phyloP scores from a whole-genome alignment of 1,140 invertebrate species.

The Temnothorax curvispinosus region DNA sequence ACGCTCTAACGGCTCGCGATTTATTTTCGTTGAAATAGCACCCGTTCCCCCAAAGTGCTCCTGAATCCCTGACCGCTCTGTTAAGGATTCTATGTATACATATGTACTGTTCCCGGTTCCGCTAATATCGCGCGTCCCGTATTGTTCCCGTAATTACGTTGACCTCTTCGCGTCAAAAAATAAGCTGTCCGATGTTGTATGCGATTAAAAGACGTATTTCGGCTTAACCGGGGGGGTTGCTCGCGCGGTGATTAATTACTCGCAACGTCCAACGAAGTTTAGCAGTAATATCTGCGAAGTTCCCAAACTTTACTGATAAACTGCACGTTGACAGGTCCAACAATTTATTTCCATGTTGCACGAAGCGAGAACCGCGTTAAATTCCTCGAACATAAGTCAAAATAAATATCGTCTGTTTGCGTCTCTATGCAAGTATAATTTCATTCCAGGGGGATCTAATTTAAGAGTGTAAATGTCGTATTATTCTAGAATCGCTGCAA shows the following conservation, averaged over 20 bases:
- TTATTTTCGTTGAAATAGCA: slow-evolving; percentile 72
- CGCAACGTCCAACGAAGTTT: slow-evolving; percentile 40
- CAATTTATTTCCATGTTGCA: slow-evolving; percentile 60
- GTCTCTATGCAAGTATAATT: background rate
- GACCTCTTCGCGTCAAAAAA: background rate
- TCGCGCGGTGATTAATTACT: slow-evolving; percentile 49
- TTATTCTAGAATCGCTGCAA: background rate
- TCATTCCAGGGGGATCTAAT: background rate
- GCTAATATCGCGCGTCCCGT: background rate
- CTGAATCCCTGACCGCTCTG: background rate
- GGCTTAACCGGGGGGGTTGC: slow-evolving; percentile 9
- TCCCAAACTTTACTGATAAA: slow-evolving; percentile 59
- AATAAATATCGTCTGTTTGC: slow-evolving; percentile 22
- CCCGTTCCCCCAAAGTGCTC: slow-evolving; percentile 30
- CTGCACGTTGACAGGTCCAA: slow-evolving; percentile 55
- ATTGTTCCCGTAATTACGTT: slow-evolving; percentile 24
- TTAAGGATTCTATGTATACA: slow-evolving; percentile 37
- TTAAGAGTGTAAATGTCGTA: too few species aligned
- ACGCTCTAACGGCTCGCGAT: slow-evolving; percentile 55
- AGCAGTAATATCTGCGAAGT: slow-evolving; percentile 57
- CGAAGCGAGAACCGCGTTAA: slow-evolving; percentile 41
- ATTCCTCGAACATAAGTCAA: slow-evolving; percentile 24
- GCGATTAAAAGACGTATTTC: slow-evolving; percentile 45
- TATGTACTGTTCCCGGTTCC: slow-evolving; percentile 6
- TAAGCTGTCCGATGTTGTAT: slow-evolving; percentile 16